Base-by-base conservation (phyloP, 2,113 vertebrate species). In the Rhipidura dahli region DNA sequence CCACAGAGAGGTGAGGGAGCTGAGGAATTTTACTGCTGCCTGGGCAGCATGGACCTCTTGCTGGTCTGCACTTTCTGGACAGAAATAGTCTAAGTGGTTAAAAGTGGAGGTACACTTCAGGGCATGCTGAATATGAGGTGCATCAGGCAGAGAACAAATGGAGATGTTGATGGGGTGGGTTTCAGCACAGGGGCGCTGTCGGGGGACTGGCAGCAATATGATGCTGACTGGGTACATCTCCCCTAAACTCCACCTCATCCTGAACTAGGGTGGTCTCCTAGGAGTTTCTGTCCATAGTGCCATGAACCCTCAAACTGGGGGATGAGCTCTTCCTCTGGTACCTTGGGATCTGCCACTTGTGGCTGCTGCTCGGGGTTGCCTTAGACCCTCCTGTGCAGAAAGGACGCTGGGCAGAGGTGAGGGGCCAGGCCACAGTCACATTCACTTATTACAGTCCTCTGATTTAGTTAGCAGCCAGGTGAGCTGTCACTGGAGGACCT, bases 401-500 rank as follows among this genome's bases (percentile, higher is more conserved):
- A 78, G 28, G 57, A 44, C 54, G 49, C 11, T 76, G 53, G 45
- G 68, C 70, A 90, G 79, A 90, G 42, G 33, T 82, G 70, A 82
- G 39, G 33, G 66, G 39, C 75, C 71, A 86, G 70, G 30, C 45
- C 54, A 77, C 19, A 39, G 31, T 77, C 76, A 33, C 5, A 18
- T 79, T 89, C 75, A 56, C 78, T 86, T 90, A 93, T 82, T 96
- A 64, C 70, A 92, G 44, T 89, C n/a, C 76, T 90, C 90, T 30
- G 63, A 94, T 93, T 87, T 85, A 93, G 81, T 87, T 83, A 94
- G 87, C 83, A 93, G 63, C 93, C 97, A 97, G 96, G 96, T 97
- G 87, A 96, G 83, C 94, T 96, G 96, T 96, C 97, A 93, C 26
- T 21, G 47, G 51, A 72, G 70, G 70, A 51, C 35, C n/a, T 97